Conservation (phyloP, 2,888 invertebrate genomes). For the Acanthosepion pharaonis region DNA sequence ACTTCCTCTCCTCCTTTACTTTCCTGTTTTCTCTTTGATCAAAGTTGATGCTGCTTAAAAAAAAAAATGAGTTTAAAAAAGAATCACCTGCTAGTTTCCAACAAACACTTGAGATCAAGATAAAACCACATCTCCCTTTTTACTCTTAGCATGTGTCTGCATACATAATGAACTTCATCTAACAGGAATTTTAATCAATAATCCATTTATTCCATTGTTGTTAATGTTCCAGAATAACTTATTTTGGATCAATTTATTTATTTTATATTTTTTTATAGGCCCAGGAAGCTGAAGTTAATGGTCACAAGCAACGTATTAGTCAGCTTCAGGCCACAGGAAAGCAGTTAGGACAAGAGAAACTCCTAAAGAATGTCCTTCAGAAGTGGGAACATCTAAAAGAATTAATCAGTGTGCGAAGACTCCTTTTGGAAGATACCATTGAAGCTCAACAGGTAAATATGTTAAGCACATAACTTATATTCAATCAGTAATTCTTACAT, state of each 20-base stretch:
- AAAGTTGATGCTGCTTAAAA: too few species aligned
- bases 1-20: too few species aligned
- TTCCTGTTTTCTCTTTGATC: too few species aligned
- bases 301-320: constrained; percentile 71
- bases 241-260: neutral
- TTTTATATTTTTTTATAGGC: constrained; percentile 68
- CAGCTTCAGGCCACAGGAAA: neutral
- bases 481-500: too few species aligned
- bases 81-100: too few species aligned
- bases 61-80: too few species aligned
- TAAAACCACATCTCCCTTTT: too few species aligned
- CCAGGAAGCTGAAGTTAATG: constrained; percentile 87
- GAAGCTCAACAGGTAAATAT: constrained; percentile 88
- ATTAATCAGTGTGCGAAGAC: constrained; percentile 79
- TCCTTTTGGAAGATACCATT: constrained; percentile 87
- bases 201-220: too few species aligned
- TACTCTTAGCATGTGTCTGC: too few species aligned
- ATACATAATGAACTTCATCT: neutral
- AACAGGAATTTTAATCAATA: neutral
- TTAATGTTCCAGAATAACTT: too few species aligned
- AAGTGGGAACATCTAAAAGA: constrained; percentile 93
- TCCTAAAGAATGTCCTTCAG: neutral
- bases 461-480: too few species aligned
- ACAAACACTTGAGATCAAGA: too few species aligned
- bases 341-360: constrained; percentile 73